A percentile compares a stretch with the other conserved stretches of the same genome.
These are phyloP conservation scores for Pseudopodoces humilis DNA, from an alignment of 2,113 vertebrate genomes.

Conservation along the genomic window DNA sequence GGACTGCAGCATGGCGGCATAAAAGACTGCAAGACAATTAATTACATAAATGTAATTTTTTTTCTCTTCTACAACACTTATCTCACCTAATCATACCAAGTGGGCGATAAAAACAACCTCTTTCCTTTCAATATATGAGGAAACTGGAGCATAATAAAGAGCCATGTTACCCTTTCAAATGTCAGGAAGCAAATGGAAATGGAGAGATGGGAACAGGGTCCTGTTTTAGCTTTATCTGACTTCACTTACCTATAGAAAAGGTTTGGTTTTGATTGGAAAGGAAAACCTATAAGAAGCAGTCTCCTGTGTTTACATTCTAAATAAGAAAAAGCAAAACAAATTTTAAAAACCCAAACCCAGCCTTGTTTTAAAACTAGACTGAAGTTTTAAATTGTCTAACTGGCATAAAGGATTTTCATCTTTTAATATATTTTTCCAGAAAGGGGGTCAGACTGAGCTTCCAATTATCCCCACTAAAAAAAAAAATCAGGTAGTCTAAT, in stretches of 20 bases:
- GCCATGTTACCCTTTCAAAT: not conserved
- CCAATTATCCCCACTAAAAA: not conserved
- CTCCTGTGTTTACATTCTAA: not conserved
- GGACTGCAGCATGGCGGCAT: not conserved
- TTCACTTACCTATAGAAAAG: not conserved
- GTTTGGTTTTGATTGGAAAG: not conserved
- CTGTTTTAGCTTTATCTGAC: not conserved
- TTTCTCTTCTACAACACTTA: not conserved
- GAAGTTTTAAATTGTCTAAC: not conserved
- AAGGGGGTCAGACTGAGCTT: not conserved
- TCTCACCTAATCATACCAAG: not conserved
- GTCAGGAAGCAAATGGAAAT: not conserved
- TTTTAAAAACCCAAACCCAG: rapidly evolving
- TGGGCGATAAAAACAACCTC: not conserved
- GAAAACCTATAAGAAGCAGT: not conserved
- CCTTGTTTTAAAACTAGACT: not conserved
- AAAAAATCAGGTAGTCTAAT: not conserved
- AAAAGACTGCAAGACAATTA: constrained; percentile 50
- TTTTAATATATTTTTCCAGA: not conserved
- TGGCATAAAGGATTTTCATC: not conserved
- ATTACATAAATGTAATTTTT: constrained; percentile 15
- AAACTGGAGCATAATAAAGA: not conserved
- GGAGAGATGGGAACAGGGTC: not conserved
- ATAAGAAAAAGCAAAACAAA: not conserved
- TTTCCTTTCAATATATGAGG: not conserved